Conservation (phyloP, 1,140 invertebrate genomes). For the Penaeus chinensis region DNA sequence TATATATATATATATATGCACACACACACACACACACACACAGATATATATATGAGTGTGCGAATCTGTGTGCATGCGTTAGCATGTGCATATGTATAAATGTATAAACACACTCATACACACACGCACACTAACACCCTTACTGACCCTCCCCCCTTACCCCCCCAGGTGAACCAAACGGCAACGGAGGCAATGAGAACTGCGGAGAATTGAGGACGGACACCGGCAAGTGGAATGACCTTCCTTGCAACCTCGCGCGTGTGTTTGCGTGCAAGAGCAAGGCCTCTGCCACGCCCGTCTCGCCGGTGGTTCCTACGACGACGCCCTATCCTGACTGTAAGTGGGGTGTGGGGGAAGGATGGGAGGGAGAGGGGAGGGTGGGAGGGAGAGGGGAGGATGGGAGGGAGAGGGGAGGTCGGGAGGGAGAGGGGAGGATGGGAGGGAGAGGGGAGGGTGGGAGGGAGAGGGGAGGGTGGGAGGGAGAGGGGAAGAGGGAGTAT, state of each 20-base stretch:
- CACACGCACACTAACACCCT: too few relatives aligned
- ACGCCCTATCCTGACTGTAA: slow-evolving; percentile 16
- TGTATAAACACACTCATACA: too few relatives aligned
- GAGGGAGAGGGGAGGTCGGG: not conserved
- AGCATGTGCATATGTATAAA: too few relatives aligned
- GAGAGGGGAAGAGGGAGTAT: not conserved
- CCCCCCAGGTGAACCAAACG: slow-evolving; percentile 14
- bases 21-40: too few relatives aligned
- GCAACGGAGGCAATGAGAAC: not conserved
- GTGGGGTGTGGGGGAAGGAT: not conserved
- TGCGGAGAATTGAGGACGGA: not conserved
- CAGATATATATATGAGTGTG: too few relatives aligned
- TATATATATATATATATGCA: too few relatives aligned
- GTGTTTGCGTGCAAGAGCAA: slow-evolving; percentile 16
- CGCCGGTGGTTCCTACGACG: not conserved
- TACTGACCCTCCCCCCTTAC: too few relatives aligned
- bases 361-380: not conserved
- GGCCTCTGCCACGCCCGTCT: slow-evolving; percentile 2
- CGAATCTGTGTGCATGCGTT: too few relatives aligned
- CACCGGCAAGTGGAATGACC: slow-evolving; percentile 29
- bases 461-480: not conserved
- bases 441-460: not conserved
- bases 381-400: not conserved
- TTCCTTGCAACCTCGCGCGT: not conserved
- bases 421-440: not conserved